Base-by-base conservation (phyloP, 2,888 invertebrate species). In the Pollenia angustigena region DNA sequence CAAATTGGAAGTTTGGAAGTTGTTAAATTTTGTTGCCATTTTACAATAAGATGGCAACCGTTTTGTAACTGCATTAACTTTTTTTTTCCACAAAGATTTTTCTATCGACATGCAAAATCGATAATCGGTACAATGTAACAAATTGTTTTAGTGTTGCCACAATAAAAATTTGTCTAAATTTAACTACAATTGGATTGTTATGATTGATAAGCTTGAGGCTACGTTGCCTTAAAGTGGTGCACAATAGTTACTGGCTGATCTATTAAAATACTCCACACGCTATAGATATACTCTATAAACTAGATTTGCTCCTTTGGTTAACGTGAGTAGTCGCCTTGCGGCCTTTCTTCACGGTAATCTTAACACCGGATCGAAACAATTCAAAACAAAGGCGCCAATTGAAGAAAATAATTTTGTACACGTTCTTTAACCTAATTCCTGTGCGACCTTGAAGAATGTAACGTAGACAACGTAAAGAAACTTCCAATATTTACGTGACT, bases 61-160 rank as follows among this genome's bases (percentile, higher is more conserved):
- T 86, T 86, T 86, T 83, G 80, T 87, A 66, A 72, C 80, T 72
- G 64, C 72, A 52, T 83, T 48, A 64, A 68, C 23, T 76, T 44
- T 23, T 32, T 32, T 32, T 32, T 32, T 6, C 32, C 4, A 4
- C 4, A 32, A 9, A 48, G 58, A 64, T 76, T 80, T 83, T 75
- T 60, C 71, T 72, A 76, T 76, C 76, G 71, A 80, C 86, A 87
- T 84, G 87, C 87, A 84, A 87, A 75, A 81, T 81, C 76, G 80
- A 78, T 83, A 81, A 74, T 80, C 75, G 40, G 16, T 23, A 62
- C n/a, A 58, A 74, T 50, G 44, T 84, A 54, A 84, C 72, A 84
- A 84, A 79, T 84, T 79, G 72, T 79, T 84, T 52, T 46, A 52
- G 74, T 79, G 60, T 79, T 74, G 68, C 74, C 83, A 84, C 18